Evolutionary conservation across 1,140 invertebrate species (phyloP).

Genomic region (Drosophila littoralis): DNA sequence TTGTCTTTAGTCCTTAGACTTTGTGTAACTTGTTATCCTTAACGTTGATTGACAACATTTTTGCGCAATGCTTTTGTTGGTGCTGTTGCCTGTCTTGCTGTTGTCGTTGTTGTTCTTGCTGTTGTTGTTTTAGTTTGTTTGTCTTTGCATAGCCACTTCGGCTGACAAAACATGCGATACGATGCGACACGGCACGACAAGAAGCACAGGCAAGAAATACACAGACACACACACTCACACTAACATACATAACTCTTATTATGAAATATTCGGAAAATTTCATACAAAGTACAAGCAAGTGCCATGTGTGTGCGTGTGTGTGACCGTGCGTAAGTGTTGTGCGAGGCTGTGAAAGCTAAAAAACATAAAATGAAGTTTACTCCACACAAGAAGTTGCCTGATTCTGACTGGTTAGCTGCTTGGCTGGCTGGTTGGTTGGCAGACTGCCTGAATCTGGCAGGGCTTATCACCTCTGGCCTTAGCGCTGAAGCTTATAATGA

Average conservation of each 20-base stretch:
- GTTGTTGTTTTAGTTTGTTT: constrained; percentile 54
- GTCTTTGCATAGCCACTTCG: constrained; percentile 73
- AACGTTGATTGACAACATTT: constrained; percentile 78
- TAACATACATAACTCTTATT: constrained; percentile 65
- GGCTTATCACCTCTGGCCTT: constrained; percentile 76
- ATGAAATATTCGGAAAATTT: constrained; percentile 81
- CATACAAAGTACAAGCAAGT: constrained; percentile 76
- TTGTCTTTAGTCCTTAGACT: constrained; percentile 37
- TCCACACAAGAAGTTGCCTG: constrained; percentile 72
- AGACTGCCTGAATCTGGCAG: constrained; percentile 57
- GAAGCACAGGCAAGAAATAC: constrained; percentile 22
- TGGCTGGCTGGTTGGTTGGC: constrained; percentile 1
- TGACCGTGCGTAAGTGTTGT: constrained; percentile 18
- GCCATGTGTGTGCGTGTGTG: constrained; percentile 39
- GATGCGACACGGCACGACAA: constrained; percentile 52
- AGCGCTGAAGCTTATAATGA: constrained; percentile 71
- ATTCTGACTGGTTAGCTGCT: constrained; percentile 17
- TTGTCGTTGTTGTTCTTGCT: constrained; percentile 32
- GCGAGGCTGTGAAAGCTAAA: constrained; percentile 56
- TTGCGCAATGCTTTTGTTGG: constrained; percentile 50
- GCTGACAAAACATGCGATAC: constrained; percentile 79
- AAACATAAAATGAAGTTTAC: constrained; percentile 70
- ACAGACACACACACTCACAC: constrained; percentile 21
- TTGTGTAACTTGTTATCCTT: constrained; percentile 70
- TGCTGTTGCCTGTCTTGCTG: neutral